A percentile compares a stretch with the other conserved stretches of the same genome.
phyloP scores from a whole-genome alignment of 2,113 vertebrate species.

The Garra rufa region DNA sequence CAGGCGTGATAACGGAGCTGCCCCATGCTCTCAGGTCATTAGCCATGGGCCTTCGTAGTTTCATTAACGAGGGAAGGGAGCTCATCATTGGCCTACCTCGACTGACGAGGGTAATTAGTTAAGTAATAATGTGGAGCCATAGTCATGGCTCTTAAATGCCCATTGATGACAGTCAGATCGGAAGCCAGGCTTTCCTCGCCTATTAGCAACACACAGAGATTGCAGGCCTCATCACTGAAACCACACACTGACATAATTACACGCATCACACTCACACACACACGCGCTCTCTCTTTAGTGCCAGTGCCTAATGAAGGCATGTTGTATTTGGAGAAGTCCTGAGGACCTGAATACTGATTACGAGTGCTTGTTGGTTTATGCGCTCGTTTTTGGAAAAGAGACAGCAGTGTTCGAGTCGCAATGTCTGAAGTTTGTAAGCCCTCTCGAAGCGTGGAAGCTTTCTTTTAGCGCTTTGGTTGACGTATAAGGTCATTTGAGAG shows the following conservation, averaged over 20 bases:
- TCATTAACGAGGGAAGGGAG: conserved; percentile 62
- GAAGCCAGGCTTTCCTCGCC: conserved; percentile 51
- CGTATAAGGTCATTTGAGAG: conserved; percentile 32
- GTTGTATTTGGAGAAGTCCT: conserved; percentile 54
- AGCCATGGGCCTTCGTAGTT: conserved; percentile 56
- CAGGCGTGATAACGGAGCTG: conserved; percentile 31
- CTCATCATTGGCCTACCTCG: conserved; percentile 62
- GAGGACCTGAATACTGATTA: conserved; percentile 36
- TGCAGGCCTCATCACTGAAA: conserved; percentile 46
- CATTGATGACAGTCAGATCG: conserved; percentile 58
- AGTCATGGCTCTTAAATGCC: conserved; percentile 54
- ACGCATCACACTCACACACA: conserved; percentile 47
- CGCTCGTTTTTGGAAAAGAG: conserved; percentile 26
- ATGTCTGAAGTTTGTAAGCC: conserved; percentile 10
- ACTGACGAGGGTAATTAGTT: conserved; percentile 65
- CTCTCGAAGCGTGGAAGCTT: not conserved
- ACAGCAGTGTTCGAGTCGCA: conserved; percentile 1
- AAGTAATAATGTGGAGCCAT: conserved; percentile 61
- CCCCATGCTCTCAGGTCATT: conserved; percentile 56
- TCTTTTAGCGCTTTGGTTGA: conserved; percentile 12
- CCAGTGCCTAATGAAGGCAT: conserved; percentile 56
- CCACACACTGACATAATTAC: conserved; percentile 62
- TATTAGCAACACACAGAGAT: conserved; percentile 57
- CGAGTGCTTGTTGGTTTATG: conserved; percentile 41
- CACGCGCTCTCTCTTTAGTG: conserved; percentile 40